These are phyloP conservation scores for Trissoscelio sp. DNA, from an alignment of 2,888 invertebrate genomes.

Conservation along the genomic window DNA sequence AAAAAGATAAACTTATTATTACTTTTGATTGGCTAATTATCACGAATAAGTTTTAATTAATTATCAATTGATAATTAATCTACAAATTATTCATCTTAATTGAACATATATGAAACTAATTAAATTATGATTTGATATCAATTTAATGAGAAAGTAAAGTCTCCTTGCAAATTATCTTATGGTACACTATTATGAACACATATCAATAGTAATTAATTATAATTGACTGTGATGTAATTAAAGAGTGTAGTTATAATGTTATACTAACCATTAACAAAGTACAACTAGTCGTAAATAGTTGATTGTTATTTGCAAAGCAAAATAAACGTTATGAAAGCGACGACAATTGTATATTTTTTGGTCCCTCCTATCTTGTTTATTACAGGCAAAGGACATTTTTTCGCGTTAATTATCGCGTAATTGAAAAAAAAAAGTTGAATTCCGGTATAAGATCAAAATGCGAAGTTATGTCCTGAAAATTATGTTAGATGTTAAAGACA, in stretches of 20 bases:
- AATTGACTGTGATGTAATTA: constrained; percentile 27
- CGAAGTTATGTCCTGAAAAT: constrained; percentile 62
- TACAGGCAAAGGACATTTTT: constrained; percentile 4
- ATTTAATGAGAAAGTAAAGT: neutral
- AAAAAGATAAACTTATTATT: neutral
- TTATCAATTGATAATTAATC: too few relatives aligned
- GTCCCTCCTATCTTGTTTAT: neutral
- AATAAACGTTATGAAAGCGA: constrained; percentile 3
- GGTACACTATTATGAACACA: neutral
- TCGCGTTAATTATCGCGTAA: constrained; percentile 39
- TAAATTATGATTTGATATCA: too few relatives aligned
- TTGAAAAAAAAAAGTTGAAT: constrained; percentile 59
- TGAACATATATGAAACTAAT: too few relatives aligned
- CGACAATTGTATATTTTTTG: constrained; percentile 1
- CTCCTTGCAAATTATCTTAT: neutral
- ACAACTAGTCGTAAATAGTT: constrained; percentile 34
- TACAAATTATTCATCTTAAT: too few relatives aligned
- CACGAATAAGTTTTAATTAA: too few relatives aligned
- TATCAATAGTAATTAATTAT: neutral
- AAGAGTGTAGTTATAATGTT: neutral
- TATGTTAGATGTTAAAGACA: constrained; percentile 64
- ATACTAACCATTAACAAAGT: constrained; percentile 2
- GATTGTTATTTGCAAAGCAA: neutral
- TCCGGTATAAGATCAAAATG: constrained; percentile 37
- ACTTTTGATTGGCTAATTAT: too few relatives aligned